Evolutionary conservation across 2,113 vertebrate genomes (phyloP), one percentile per base, ranked within the genome.

Genomic region (Eretmochelys imbricata): DNA sequence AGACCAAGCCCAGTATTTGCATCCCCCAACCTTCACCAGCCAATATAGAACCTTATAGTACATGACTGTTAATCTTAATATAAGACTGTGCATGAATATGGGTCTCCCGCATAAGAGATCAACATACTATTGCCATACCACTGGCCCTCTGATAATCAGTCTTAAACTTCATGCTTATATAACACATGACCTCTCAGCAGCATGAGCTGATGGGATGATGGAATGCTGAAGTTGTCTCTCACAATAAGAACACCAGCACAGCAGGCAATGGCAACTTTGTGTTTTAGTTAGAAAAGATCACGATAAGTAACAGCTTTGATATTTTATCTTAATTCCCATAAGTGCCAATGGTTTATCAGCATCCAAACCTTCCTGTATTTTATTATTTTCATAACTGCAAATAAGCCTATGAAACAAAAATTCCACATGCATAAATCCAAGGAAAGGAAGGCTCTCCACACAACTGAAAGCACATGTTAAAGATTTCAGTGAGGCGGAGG

Each of bases 161-260:
- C 95, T 95, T 89, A 85, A 88, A 90, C 55, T 59, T 72, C 35
- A 0, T 96, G 85, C 97, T 95, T 92, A 91, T 84, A 42, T 91
- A 97, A 96, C 83, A 93, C 87, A 86, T 89, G 90, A 93, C 90
- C 93, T 90, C 94, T 88, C 93, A 0, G 0, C 90, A 88, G 87
- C 75, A 90, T 79, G 80, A 13, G 14, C 3, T 87, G 96, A 84
- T 86, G 83, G 90, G 96, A 91, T 31, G 38, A 80, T 3, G 6
- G 91, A 87, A 94, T 78, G 81, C 72, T 82, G 90, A 94, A 97
- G 83, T 22, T 72, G 90, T 93, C 85, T 92, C 92, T 89, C 85
- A 88, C 89, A 89, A 84, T 75, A 94, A 84, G 85, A 95, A 96
- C 65, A 94, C 93, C 86, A 91, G 91, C 89, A 93, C 81, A 96